These are phyloP conservation scores for Mellilla xanthometata DNA, from an alignment of 2,888 invertebrate species.

Conservation along the genomic window DNA sequence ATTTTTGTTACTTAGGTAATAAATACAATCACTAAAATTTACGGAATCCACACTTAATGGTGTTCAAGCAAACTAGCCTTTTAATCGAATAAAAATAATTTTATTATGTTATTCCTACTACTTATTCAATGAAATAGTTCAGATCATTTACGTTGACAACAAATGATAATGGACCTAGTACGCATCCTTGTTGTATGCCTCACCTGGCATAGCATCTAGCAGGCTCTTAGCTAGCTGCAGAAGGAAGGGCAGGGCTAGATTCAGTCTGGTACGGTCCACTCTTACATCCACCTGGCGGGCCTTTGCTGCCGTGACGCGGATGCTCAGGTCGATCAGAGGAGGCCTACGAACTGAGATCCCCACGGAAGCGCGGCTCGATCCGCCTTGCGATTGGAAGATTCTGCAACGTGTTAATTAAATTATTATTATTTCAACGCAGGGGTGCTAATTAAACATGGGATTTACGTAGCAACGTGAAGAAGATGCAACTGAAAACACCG, in stretches of 20 bases:
- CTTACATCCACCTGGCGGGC: constrained; percentile 86
- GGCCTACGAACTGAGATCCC: constrained; percentile 85
- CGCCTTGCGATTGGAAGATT: constrained; percentile 86
- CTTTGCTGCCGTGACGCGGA: constrained; percentile 84
- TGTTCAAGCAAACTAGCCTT: too few species aligned
- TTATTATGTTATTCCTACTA: too few species aligned
- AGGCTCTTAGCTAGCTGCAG: constrained; percentile 83
- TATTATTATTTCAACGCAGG: not conserved
- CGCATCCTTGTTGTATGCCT: not conserved
- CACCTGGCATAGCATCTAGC: constrained; percentile 83
- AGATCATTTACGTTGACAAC: too few species aligned
- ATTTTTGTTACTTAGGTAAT: too few species aligned
- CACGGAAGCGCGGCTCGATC: constrained; percentile 80
- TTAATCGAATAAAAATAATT: too few species aligned
- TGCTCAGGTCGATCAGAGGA: constrained; percentile 87
- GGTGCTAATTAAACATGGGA: too few species aligned
- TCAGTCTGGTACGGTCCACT: constrained; percentile 87
- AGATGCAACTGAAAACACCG: too few species aligned
- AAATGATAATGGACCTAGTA: too few species aligned
- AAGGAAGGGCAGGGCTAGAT: constrained; percentile 88
- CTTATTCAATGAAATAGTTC: too few species aligned
- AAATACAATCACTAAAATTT: too few species aligned
- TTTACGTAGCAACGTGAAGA: too few species aligned
- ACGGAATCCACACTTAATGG: too few species aligned
- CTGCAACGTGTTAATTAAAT: constrained; percentile 51